A percentile compares a stretch with the other conserved stretches of the same genome.
Conservation (phyloP, 2,888 invertebrate species). For the Cremastinae sp. region DNA sequence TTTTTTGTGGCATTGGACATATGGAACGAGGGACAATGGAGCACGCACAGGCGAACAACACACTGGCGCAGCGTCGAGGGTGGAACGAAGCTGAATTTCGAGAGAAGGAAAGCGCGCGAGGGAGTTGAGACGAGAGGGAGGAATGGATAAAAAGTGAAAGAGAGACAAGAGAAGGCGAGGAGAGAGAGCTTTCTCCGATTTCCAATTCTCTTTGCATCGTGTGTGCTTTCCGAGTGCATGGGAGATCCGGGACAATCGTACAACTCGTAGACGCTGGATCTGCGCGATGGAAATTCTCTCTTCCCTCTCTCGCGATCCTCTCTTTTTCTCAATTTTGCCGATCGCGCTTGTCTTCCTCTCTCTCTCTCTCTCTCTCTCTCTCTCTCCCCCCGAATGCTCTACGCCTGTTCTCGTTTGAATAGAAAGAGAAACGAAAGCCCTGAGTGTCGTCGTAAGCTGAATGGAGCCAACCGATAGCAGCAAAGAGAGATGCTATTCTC, state of each 20-base stretch:
- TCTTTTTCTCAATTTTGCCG: conserved; percentile 8
- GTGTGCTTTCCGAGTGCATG: conserved; percentile 35
- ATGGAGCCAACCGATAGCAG: conserved; percentile 26
- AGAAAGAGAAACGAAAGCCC: conserved; percentile 32
- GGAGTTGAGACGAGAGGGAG: neutral
- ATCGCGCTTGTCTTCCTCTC: conserved; percentile 10
- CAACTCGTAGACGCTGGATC: conserved; percentile 3
- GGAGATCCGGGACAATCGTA: conserved; percentile 45
- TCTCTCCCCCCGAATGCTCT: conserved; percentile 31
- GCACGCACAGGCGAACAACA: no score
- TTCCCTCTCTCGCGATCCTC: conserved; percentile 14
- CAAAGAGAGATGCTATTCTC: conserved; percentile 32
- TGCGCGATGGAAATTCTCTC: neutral
- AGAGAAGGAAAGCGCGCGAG: neutral
- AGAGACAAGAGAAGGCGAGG: conserved; percentile 29
- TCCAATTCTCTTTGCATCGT: conserved; percentile 68
- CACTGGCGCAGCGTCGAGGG: no score
- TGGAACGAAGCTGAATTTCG: no score
- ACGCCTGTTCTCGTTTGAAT: conserved; percentile 50
- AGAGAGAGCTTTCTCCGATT: conserved; percentile 63
- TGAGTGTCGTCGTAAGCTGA: conserved; percentile 7
- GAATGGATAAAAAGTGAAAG: neutral
- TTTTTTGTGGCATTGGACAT: no score
- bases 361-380: conserved; percentile 25
- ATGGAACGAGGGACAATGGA: no score